Conservation (phyloP, 2,888 invertebrate genomes). For the Tetragonula carbonaria region DNA sequence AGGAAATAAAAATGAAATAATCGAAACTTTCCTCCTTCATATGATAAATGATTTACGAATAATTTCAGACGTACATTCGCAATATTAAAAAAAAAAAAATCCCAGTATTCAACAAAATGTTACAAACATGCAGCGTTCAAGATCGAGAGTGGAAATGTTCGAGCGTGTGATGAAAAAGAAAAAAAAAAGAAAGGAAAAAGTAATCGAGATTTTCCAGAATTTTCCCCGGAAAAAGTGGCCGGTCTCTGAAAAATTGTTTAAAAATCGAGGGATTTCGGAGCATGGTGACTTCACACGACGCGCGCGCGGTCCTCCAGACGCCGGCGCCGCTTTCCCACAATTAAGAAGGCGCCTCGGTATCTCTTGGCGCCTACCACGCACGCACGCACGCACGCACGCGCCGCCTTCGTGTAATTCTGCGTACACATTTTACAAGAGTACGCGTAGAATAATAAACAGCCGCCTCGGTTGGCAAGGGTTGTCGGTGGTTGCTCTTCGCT, state of each 20-base stretch:
- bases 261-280: slow-evolving; percentile 32
- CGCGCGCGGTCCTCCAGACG: slow-evolving; percentile 66
- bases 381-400: slow-evolving; percentile 65
- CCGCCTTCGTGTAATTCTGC: slow-evolving; percentile 51
- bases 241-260: slow-evolving; percentile 46
- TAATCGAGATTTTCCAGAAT: not conserved
- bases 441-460: slow-evolving; percentile 49
- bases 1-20: too few relatives aligned
- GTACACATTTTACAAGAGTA: slow-evolving; percentile 31
- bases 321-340: slow-evolving; percentile 80
- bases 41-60: too few relatives aligned
- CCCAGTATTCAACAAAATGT: too few relatives aligned
- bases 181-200: too few relatives aligned
- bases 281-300: slow-evolving; percentile 58
- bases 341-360: slow-evolving; percentile 79
- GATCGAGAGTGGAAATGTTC: not conserved
- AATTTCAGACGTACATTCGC: too few relatives aligned
- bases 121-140: not conserved
- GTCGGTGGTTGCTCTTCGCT: slow-evolving; percentile 11
- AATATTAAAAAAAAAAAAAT: too few relatives aligned
- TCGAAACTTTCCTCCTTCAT: too few relatives aligned
- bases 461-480: slow-evolving; percentile 22
- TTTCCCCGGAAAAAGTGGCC: not conserved
- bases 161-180: too few relatives aligned
- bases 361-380: slow-evolving; percentile 77